Evolutionary conservation across 2,797 vertebrate genomes (phyloP).

Genomic region (Catamblyrhynchus diadema): DNA sequence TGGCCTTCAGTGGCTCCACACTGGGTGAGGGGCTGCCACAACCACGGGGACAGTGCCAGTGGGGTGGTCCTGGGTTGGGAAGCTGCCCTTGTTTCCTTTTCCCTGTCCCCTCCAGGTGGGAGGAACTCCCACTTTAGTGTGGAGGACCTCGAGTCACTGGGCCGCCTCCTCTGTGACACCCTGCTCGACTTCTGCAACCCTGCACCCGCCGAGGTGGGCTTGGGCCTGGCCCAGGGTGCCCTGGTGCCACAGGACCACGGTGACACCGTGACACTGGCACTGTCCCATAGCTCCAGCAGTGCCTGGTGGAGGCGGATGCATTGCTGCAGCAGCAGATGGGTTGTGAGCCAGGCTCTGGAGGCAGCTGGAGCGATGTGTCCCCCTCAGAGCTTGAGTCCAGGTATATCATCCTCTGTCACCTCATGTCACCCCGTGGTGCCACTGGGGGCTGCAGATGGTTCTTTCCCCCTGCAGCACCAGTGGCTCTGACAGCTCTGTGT

Average conservation of each 20-base stretch:
- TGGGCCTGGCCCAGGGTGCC: neutral
- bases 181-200: slow-evolving; percentile 92
- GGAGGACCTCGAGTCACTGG: slow-evolving; percentile 86
- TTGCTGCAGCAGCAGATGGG: slow-evolving; percentile 74
- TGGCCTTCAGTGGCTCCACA: slow-evolving; percentile 88
- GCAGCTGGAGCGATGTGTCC: slow-evolving; percentile 72
- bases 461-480: slow-evolving; percentile 80
- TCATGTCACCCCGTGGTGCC: accelerated
- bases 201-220: slow-evolving; percentile 82
- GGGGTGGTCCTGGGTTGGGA: neutral
- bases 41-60: accelerated
- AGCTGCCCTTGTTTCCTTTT: neutral
- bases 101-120: slow-evolving; percentile 70
- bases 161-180: slow-evolving; percentile 88
- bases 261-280: accelerated
- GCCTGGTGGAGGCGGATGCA: slow-evolving; percentile 77
- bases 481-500: slow-evolving; percentile 90
- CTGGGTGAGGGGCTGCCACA: slow-evolving; percentile 74
- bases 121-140: slow-evolving; percentile 87
- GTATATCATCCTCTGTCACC: slow-evolving; percentile 50
- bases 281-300: slow-evolving; percentile 74
- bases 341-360: slow-evolving; percentile 58
- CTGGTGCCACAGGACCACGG: accelerated
- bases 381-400: slow-evolving; percentile 90
- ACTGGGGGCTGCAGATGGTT: accelerated